Evolutionary conservation across 2,888 invertebrate species (phyloP).

Genomic region (Epinotia nisella): DNA sequence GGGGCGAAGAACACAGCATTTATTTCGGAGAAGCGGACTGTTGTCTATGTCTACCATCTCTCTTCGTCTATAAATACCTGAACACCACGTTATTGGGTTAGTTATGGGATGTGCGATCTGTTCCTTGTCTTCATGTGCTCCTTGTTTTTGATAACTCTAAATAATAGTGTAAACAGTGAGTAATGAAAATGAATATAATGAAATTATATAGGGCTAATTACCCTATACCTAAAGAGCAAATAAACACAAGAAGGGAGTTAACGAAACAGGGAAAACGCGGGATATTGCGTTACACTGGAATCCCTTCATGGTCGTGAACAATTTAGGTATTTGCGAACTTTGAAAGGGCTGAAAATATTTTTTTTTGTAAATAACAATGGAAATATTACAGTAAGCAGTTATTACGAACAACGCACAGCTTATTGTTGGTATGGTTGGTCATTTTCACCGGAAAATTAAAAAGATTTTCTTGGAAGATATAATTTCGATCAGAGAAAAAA

Average conservation of each 20-base stretch:
- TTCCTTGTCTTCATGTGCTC: background rate
- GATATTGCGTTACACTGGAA: constrained; percentile 29
- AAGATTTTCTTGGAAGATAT: background rate
- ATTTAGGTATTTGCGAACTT: constrained; percentile 14
- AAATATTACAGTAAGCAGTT: background rate
- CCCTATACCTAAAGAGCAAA: background rate
- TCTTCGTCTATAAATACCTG: constrained; percentile 24
- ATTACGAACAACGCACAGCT: background rate
- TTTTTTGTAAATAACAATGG: constrained; percentile 9
- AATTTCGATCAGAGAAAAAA: constrained; percentile 41
- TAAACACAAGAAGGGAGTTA: constrained; percentile 24
- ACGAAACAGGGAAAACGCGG: constrained; percentile 39
- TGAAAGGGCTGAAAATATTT: constrained; percentile 17
- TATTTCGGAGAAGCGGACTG: background rate
- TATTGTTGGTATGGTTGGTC: background rate
- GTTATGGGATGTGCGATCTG: constrained; percentile 1
- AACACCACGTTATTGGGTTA: constrained; percentile 29
- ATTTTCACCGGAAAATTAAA: background rate
- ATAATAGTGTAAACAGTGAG: no score
- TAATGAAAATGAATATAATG: no score
- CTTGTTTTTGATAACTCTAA: no score
- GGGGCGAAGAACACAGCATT: background rate
- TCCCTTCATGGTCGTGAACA: constrained; percentile 34
- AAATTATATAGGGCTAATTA: no score
- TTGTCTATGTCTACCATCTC: constrained; percentile 20